These are phyloP conservation scores for Eulemur coronatus DNA, from an alignment of 2,797 vertebrate genomes.

Conservation along the genomic window DNA sequence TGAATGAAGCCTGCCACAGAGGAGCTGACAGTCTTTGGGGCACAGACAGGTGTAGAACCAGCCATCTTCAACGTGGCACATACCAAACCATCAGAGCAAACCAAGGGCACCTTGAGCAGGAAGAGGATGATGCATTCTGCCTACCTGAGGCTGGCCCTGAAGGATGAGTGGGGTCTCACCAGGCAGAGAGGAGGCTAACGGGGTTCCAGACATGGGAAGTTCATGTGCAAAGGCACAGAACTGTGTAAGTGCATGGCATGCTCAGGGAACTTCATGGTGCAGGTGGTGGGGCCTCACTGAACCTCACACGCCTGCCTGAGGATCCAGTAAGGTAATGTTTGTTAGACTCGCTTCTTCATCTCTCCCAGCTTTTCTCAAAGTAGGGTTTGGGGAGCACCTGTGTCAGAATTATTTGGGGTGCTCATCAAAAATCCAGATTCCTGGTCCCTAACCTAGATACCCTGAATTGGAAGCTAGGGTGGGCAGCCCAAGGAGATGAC, in stretches of 20 bases:
- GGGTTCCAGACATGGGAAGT: neutral
- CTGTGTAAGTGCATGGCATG: neutral
- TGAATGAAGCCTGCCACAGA: neutral
- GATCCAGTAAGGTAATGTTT: neutral
- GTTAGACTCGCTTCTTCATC: neutral
- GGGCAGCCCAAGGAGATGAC: neutral
- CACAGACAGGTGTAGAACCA: neutral
- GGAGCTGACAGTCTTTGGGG: neutral
- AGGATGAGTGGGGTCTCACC: neutral
- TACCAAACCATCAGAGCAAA: neutral
- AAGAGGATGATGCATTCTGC: neutral
- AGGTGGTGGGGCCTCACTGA: neutral
- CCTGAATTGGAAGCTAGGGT: neutral
- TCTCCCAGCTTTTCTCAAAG: neutral
- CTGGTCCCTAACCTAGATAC: neutral
- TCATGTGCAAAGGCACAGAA: neutral
- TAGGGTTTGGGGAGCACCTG: neutral
- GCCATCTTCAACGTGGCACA: neutral
- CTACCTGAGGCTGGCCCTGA: neutral
- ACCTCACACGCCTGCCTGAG: neutral
- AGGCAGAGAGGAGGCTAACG: neutral
- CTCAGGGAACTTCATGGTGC: neutral
- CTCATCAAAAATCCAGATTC: neutral
- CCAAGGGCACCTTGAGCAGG: neutral
- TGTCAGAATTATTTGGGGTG: neutral